These are phyloP conservation scores for Crocallis elinguaria DNA, from an alignment of 2,888 invertebrate genomes.

Conservation along the genomic window DNA sequence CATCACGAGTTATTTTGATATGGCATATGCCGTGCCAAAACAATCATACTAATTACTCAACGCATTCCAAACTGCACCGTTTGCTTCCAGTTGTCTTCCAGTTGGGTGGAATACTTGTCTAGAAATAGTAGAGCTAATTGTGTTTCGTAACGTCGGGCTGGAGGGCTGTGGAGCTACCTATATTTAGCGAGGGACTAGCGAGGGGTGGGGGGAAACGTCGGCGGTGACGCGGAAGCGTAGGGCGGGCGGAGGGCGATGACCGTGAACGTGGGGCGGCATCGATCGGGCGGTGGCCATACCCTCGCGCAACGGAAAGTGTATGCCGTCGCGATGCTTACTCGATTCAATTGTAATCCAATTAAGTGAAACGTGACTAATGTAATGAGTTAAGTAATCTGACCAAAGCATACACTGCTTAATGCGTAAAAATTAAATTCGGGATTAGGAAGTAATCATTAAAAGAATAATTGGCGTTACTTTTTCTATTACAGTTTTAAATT, in stretches of 20 bases:
- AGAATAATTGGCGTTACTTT: too few species aligned
- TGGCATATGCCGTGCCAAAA: constrained; percentile 10
- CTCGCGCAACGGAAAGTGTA: constrained; percentile 81
- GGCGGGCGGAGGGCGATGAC: constrained; percentile 85
- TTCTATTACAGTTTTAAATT: too few species aligned
- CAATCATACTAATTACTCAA: constrained; percentile 22
- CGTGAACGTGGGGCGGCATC: constrained; percentile 84
- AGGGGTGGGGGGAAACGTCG: constrained; percentile 42
- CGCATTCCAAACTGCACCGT: constrained; percentile 22
- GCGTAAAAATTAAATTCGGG: background rate
- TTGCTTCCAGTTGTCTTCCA: constrained; percentile 31
- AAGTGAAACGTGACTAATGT: constrained; percentile 8
- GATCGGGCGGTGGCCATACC: constrained; percentile 77
- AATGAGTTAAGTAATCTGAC: constrained; percentile 5
- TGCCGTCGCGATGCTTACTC: constrained; percentile 31
- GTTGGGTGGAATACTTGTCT: constrained; percentile 61
- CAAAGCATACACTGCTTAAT: background rate
- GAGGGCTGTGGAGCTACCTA: constrained; percentile 71
- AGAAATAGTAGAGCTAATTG: constrained; percentile 79
- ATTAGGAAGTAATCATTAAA: too few species aligned
- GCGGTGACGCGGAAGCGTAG: constrained; percentile 80
- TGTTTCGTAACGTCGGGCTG: constrained; percentile 75
- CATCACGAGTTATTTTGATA: constrained; percentile 15
- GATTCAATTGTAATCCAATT: constrained; percentile 26
- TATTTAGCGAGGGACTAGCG: constrained; percentile 66